phyloP scores from a whole-genome alignment of 2,888 invertebrate species.

The Rutpela maculata region DNA sequence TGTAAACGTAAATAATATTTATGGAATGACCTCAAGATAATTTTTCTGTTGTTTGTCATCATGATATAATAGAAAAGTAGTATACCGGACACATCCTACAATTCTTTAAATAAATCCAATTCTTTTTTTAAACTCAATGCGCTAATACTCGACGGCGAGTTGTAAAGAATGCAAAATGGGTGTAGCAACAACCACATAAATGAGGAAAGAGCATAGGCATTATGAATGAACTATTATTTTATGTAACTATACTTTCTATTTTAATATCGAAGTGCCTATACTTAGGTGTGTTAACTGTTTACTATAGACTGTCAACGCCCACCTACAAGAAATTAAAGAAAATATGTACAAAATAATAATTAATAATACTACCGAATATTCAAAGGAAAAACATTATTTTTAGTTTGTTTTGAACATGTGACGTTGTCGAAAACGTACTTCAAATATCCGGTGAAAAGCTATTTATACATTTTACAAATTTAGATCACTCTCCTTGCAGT shows the following conservation, averaged over 20 bases:
- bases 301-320: slow-evolving; percentile 27
- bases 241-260: slow-evolving; percentile 61
- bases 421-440: slow-evolving; percentile 70
- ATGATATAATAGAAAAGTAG: not conserved
- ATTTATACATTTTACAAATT: slow-evolving; percentile 70
- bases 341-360: slow-evolving; percentile 22
- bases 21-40: not conserved
- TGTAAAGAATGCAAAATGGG: not conserved
- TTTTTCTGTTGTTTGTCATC: not conserved
- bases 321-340: slow-evolving; percentile 18
- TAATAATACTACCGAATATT: slow-evolving; percentile 32
- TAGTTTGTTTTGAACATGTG: slow-evolving; percentile 69
- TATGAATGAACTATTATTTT: slow-evolving; percentile 61
- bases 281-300: slow-evolving; percentile 45
- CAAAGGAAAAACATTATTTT: slow-evolving; percentile 66
- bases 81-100: not conserved
- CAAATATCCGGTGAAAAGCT: slow-evolving; percentile 71
- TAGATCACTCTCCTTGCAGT: slow-evolving; percentile 63
- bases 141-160: not conserved
- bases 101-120: slow-evolving; percentile 1
- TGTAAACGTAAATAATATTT: not conserved
- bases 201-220: slow-evolving; percentile 45
- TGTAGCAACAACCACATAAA: slow-evolving; percentile 36
- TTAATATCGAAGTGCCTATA: slow-evolving; percentile 48
- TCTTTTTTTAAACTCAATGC: not conserved